Base-by-base conservation (phyloP, 2,888 invertebrate genomes). In the Pollenia angustigena region DNA sequence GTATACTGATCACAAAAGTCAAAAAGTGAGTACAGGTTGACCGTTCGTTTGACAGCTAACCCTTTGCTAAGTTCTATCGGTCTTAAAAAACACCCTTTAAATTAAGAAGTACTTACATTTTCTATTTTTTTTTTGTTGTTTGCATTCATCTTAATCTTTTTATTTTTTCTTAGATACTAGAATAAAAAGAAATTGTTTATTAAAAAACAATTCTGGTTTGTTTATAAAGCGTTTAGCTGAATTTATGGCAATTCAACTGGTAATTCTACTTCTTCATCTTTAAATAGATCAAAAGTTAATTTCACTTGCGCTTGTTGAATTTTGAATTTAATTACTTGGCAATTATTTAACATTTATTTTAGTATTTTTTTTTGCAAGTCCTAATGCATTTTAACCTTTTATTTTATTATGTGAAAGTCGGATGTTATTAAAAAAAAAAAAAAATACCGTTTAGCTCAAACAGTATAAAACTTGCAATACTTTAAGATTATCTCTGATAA, bases 241-340 rank as follows among this genome's bases (percentile, higher is more conserved):
- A 48, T 72, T 81, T 81, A 2, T 66, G 48, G 14, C 44, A 54
- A 64, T 72, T 64, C 32, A 71, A 80, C 81, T 74, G 50, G 75
- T 69, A 82, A 75, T 82, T 69, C 68, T 44, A 44, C 69, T 82
- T 68, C 2, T 52, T 52, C 12, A 40, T 46, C 7, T 58, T 18
- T 32, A 32, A 32, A 32, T 32, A 74, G 48, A 81, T 81, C 48
- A 78, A 75, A 78, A 68, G 42, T 50, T 71, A 78, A 64, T 83
- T 83, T 78, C 78, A 83, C 83, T 83, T 78, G 78, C 40, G 62
- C 56, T 83, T 42, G 64, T 58, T 56, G 42, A 62, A 66, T 83
- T 32, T 6, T 32, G 32, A 32, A 56, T 54, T 64, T 69, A 18
- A 68, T 32, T 40, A 40, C 40, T 14, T 18, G 40, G 42, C 60